Base-by-base conservation (phyloP, 2,113 vertebrate species). In the Gymnarchus niloticus region DNA sequence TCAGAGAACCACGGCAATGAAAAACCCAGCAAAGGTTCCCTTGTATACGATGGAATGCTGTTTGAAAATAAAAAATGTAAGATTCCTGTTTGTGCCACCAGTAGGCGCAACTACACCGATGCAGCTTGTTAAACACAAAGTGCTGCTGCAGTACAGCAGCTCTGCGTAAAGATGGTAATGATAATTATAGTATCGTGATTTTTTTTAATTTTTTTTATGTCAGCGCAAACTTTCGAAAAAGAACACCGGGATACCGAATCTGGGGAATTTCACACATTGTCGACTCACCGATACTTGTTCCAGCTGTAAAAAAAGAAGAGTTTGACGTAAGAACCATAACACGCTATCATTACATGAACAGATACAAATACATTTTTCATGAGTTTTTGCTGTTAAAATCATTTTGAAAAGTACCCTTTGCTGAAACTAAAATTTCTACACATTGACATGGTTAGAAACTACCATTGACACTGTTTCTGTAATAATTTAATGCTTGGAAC, bases 271-370 rank as follows among this genome's bases (percentile, higher is more conserved):
- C 52, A 54, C 12, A 49, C 10, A 49, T 17, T 37, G 25, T 10
- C 85, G 88, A 91, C 85, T 92, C 91, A 93, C 91, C 91, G 86
- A 93, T 82, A 89, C 92, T 23, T 82, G 91, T 91, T 44, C 90
- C 92, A 88, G 89, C 92, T 93, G 88, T 83, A 10, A 89, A 90
- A 88, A 25, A 82, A n/a, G 78, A 87, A 54, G 12, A 52, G 14
- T 82, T n/a, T 82, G 80, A n/a, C 14, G 37, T 52, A 82, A 82
- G 28, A 19, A 41, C 17, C 56, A 12, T 44, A 73, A 78, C 21
- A 54, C 7, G 46, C 19, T 12, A 19, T 37, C 21, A 41, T n/a
- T 37, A 83, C 51, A 81, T 52, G 25, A 52, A 10, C 46, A 28
- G 9, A 54, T 57, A 57, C 19, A 54, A 44, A 23, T 21, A 44